Percentiles rank a stretch among this genome's conserved stretches.
Evolutionary conservation across 2,113 vertebrate genomes (phyloP).

Genomic region (Natator depressus): DNA sequence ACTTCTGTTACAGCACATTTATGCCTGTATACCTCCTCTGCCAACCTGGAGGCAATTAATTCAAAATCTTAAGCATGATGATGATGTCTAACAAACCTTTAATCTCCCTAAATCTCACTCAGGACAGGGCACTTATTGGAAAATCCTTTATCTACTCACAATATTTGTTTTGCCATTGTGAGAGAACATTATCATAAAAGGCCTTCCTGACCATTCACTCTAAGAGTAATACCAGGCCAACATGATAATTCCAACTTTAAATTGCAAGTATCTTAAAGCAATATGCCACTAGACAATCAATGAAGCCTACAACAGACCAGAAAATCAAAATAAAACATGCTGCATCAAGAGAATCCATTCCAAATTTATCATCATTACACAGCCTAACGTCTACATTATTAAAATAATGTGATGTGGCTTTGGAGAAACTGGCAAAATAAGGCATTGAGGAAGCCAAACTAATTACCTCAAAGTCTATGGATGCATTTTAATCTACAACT

Average conservation of each 20-base stretch:
- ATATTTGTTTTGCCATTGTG: background rate
- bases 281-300: background rate
- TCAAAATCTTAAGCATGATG: background rate
- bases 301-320: slow-evolving; percentile 7
- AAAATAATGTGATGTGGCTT: background rate
- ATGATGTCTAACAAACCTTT: background rate
- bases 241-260: background rate
- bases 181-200: background rate
- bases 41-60: background rate
- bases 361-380: background rate
- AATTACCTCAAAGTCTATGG: background rate
- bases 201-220: background rate
- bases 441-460: background rate
- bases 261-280: background rate
- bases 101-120: background rate
- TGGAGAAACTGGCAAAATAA: background rate
- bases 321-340: slow-evolving; percentile 37
- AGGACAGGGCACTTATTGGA: background rate
- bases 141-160: background rate
- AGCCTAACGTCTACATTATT: background rate
- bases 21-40: background rate
- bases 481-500: background rate
- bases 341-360: background rate
- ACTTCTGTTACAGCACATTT: background rate
- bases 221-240: background rate